Percentiles rank a stretch among this genome's conserved stretches.
Conservation (phyloP, 2,888 invertebrate genomes). For the Scotopteryx bipunctaria region DNA sequence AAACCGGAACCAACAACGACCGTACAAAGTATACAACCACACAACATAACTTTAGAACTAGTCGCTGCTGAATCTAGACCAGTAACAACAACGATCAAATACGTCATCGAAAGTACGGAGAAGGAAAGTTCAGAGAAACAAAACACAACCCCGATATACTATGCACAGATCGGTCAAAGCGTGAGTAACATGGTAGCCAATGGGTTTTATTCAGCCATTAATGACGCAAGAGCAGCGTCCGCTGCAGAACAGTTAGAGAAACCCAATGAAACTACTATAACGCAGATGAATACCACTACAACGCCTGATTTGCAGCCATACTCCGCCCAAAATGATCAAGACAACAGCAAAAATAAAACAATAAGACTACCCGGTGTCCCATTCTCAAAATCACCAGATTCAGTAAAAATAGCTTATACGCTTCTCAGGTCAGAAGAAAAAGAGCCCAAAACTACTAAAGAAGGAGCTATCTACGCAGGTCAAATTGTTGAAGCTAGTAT, state of each 20-base stretch:
- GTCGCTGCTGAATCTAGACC: constrained; percentile 56
- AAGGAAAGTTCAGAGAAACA: constrained; percentile 34
- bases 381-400: constrained; percentile 63
- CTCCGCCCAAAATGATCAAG: constrained; percentile 53
- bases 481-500: constrained; percentile 73
- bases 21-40: constrained; percentile 38
- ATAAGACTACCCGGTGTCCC: constrained; percentile 66
- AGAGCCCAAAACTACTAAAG: constrained; percentile 57
- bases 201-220: constrained; percentile 83
- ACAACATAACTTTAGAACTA: constrained; percentile 56
- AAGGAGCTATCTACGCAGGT: constrained; percentile 68
- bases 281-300: constrained; percentile 48
- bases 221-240: constrained; percentile 85
- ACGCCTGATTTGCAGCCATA: constrained; percentile 53
- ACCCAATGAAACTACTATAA: constrained; percentile 68
- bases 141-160: constrained; percentile 72
- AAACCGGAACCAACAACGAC: constrained; percentile 52
- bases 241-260: constrained; percentile 84
- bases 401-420: constrained; percentile 70
- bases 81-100: constrained; percentile 61
- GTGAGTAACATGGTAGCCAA: constrained; percentile 65
- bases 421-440: constrained; percentile 63
- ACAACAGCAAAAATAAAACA: constrained; percentile 48
- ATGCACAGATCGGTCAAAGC: constrained; percentile 73
- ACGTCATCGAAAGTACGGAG: constrained; percentile 58